Evolutionary conservation across 2,888 invertebrate species (phyloP).

Genomic region (Dione vanillae): DNA sequence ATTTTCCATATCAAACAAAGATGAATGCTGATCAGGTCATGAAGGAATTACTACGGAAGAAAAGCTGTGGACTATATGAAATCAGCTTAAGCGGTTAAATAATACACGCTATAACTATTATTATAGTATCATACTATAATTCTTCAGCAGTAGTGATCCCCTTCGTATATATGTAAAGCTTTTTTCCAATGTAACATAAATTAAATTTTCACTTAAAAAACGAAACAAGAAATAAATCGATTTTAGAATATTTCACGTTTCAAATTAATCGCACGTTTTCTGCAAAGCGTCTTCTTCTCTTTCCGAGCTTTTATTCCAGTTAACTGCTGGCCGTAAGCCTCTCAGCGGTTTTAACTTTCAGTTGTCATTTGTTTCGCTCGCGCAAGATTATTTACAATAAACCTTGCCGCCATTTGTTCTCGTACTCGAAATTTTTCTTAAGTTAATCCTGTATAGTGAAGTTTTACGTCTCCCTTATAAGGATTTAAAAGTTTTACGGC

Average conservation of each 20-base stretch:
- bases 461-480: neutral
- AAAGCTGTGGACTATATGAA: too few relatives aligned
- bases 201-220: neutral
- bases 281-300: slow-evolving; percentile 37
- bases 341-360: slow-evolving; percentile 48
- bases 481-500: neutral
- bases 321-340: slow-evolving; percentile 45
- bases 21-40: too few relatives aligned
- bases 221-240: slow-evolving; percentile 18
- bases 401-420: slow-evolving; percentile 4
- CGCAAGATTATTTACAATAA: slow-evolving; percentile 46
- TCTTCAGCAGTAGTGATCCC: too few relatives aligned
- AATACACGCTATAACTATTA: too few relatives aligned
- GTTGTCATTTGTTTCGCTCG: slow-evolving; percentile 44
- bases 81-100: too few relatives aligned
- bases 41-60: too few relatives aligned
- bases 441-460: slow-evolving; percentile 3
- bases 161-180: too few relatives aligned
- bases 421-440: slow-evolving; percentile 5
- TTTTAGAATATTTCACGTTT: slow-evolving; percentile 44
- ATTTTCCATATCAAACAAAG: too few relatives aligned
- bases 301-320: slow-evolving; percentile 28
- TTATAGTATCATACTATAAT: too few relatives aligned
- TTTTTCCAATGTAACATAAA: neutral
- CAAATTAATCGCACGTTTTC: slow-evolving; percentile 39